Percentiles rank a stretch among this genome's conserved stretches.
phyloP scores from a whole-genome alignment of 2,797 vertebrate genomes.

The Macropodus opercularis region DNA sequence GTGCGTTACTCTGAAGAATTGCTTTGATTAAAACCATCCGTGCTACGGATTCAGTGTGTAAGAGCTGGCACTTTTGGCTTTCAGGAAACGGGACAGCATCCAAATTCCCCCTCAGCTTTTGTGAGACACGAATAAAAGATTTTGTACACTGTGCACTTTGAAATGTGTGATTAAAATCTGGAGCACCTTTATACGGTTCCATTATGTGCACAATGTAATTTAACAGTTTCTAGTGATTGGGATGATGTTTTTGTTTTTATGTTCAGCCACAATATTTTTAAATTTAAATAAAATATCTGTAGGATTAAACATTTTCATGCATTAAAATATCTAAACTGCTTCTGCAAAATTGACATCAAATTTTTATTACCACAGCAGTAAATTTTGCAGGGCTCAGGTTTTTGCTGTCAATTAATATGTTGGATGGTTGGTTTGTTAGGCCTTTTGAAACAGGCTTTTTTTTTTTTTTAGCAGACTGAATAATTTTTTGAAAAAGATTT shows the following conservation, averaged over 20 bases:
- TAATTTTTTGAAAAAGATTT: too few species aligned
- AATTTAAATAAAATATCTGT: too few species aligned
- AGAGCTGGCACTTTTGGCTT: slow-evolving; percentile 40
- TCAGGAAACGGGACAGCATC: slow-evolving; percentile 51
- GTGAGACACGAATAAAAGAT: slow-evolving; percentile 29
- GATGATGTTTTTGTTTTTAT: too few species aligned
- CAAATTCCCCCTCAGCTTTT: slow-evolving; percentile 47
- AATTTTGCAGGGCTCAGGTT: neutral
- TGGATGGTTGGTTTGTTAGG: neutral
- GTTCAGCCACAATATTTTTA: too few species aligned
- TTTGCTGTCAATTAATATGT: neutral
- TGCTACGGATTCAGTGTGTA: slow-evolving; percentile 26
- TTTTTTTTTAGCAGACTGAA: neutral
- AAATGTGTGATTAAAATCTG: slow-evolving; percentile 29
- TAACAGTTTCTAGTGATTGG: too few species aligned
- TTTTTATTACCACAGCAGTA: too few species aligned
- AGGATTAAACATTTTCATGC: too few species aligned
- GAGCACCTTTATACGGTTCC: slow-evolving; percentile 8
- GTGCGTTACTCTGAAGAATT: slow-evolving; percentile 39
- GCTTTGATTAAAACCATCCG: slow-evolving; percentile 51
- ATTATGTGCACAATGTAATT: slow-evolving; percentile 1
- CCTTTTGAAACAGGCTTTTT: slow-evolving; percentile 2
- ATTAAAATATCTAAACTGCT: too few species aligned
- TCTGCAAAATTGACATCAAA: too few species aligned
- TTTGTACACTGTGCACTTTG: slow-evolving; percentile 20